phyloP scores from a whole-genome alignment of 2,797 vertebrate genomes.

The Diplodus puntazzo region DNA sequence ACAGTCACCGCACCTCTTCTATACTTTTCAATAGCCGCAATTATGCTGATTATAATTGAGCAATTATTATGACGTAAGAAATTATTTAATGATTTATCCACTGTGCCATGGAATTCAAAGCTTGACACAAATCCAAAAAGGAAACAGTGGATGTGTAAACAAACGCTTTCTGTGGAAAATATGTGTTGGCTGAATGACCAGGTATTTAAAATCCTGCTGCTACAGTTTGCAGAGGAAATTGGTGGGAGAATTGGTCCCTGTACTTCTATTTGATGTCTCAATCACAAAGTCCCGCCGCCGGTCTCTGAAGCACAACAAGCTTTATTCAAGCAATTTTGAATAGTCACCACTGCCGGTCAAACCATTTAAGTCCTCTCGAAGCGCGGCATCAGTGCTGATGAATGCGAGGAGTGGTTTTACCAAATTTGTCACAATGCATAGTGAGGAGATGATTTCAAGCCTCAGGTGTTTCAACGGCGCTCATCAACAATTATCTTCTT shows the following conservation, averaged over 20 bases:
- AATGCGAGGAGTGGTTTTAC: not conserved
- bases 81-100: not conserved
- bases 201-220: slow-evolving; percentile 5
- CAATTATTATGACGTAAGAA: not conserved
- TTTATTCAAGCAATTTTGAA: not conserved
- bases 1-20: too few relatives aligned
- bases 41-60: not conserved
- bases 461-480: not conserved
- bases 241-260: slow-evolving; percentile 13
- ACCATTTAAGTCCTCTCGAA: not conserved
- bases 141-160: not conserved
- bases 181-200: slow-evolving; percentile 17
- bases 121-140: not conserved
- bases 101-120: not conserved
- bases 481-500: not conserved
- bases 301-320: slow-evolving; percentile 1
- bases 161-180: not conserved
- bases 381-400: not conserved
- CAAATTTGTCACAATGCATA: not conserved
- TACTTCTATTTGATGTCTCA: slow-evolving; percentile 20
- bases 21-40: not conserved
- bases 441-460: not conserved
- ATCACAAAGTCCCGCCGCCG: not conserved
- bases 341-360: slow-evolving; percentile 4
- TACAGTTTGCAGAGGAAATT: not conserved